These are phyloP conservation scores for Unio delphinus DNA, from an alignment of 2,888 invertebrate genomes.

Conservation along the genomic window DNA sequence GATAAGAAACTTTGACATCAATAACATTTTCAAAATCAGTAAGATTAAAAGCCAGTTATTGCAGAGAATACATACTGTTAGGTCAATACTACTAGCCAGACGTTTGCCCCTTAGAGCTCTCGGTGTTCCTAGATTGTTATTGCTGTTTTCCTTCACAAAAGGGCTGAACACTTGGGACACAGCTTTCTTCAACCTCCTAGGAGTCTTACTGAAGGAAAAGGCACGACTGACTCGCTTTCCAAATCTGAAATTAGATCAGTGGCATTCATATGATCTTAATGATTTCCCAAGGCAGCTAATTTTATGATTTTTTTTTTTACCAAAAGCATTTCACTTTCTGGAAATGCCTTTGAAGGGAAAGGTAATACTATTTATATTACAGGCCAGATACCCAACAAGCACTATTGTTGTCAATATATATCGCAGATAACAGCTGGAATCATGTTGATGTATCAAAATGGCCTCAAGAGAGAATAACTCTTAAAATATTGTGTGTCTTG, in stretches of 20 bases:
- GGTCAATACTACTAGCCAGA: constrained; percentile 59
- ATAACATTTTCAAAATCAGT: not conserved
- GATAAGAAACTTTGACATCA: too few species aligned
- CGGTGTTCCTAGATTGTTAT: constrained; percentile 28
- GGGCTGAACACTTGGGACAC: constrained; percentile 78
- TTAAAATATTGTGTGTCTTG: too few species aligned
- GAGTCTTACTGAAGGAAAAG: constrained; percentile 95
- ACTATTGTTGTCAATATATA: too few species aligned
- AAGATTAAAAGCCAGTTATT: not conserved
- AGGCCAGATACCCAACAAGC: too few species aligned
- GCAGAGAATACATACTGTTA: constrained; percentile 46
- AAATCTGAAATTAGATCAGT: constrained; percentile 47
- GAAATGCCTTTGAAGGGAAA: too few species aligned
- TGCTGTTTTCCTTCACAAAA: constrained; percentile 43
- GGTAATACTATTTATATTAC: too few species aligned
- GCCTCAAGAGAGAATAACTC: too few species aligned
- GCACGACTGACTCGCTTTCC: constrained; percentile 85
- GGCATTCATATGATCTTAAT: not conserved
- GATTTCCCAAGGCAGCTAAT: too few species aligned
- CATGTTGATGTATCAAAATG: too few species aligned
- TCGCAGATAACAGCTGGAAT: too few species aligned
- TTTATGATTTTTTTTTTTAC: too few species aligned
- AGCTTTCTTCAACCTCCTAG: constrained; percentile 86
- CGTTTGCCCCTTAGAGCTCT: constrained; percentile 44
- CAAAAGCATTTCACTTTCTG: too few species aligned